Base-by-base conservation (phyloP, 2,113 vertebrate genomes). In the Macroglossus sobrinus region DNA sequence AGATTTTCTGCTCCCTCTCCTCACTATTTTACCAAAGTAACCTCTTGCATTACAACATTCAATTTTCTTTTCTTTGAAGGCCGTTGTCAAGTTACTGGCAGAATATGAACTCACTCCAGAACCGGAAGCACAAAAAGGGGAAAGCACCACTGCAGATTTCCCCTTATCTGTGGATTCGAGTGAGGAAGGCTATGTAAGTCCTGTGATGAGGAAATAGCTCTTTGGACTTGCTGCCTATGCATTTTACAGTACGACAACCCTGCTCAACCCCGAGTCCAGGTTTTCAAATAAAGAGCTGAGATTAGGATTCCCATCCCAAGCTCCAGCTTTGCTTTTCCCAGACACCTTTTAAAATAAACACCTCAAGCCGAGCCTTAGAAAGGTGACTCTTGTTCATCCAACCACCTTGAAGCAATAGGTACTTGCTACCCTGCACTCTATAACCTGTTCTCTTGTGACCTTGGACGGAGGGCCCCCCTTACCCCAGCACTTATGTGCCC, bases 171-270 rank as follows among this genome's bases (percentile, higher is more conserved):
- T 99, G 82, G 99, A 99, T 92, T 99, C 99, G 99, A 98, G 99
- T 87, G 97, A 99, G 1, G 98, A 99, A 43, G 99, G 99, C 91
- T 99, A 99, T 26, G 99, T 99, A 57, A 99, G 99, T 47, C 98
- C 99, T 14, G 11, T 6, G 50, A 24, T 55, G 75, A 55, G 75
- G 33, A 55, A 55, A 15, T 1, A 24, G 47, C 33, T 55, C 33
- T 22, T 35, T 35, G 33, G 11, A 55, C 33, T 8, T 55, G 47
- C 38, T 47, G 47, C 47, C 47, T 47, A 47, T 12, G 47, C 47
- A 47, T 14, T 47, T 47, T 47, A 47, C 47, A 47, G 86, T 3
- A 35, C 4, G 38, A 72, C 38, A 12, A 18, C 19, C 30, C 40
- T 45, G 53, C 66, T 22, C 68, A n/a, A 26, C 8, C 19, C 53